These are phyloP conservation scores for Drosophila multiciliata DNA, from an alignment of 2,888 invertebrate genomes.

Conservation along the genomic window DNA sequence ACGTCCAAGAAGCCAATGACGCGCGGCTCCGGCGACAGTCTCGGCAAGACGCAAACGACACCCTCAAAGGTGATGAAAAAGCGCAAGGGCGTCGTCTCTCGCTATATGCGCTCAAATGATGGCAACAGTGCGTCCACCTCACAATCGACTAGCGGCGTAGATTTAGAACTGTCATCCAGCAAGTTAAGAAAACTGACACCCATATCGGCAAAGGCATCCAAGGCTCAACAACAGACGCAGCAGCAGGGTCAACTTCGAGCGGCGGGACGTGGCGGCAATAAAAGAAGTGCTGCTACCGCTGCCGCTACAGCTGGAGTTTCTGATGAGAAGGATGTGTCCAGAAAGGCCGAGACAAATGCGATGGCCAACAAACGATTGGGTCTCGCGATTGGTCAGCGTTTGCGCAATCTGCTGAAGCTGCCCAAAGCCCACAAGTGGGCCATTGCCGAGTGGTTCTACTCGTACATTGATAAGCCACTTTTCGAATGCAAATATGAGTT, in stretches of 20 bases:
- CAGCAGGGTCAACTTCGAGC: conserved; percentile 4
- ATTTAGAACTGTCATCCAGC: conserved; percentile 25
- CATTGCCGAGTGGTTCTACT: conserved; percentile 99
- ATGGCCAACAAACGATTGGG: conserved; percentile 93
- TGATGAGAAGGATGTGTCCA: conserved; percentile 42
- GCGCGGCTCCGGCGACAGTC: conserved; percentile 47
- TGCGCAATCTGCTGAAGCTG: conserved; percentile 96
- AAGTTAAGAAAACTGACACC: conserved; percentile 25
- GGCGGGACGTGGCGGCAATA: conserved; percentile 15
- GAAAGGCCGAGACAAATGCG: conserved; percentile 85
- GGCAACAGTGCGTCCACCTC: conserved; percentile 40
- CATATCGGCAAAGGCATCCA: conserved; percentile 26
- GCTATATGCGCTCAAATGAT: conserved; percentile 84
- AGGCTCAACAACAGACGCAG: conserved; percentile 16
- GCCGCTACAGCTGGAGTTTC: conserved; percentile 19
- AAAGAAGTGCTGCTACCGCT: conserved; percentile 31
- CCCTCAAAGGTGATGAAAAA: conserved; percentile 85
- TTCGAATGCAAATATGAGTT: conserved; percentile 94
- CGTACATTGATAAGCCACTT: conserved; percentile 97
- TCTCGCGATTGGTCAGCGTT: conserved; percentile 94
- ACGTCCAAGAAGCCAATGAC: conserved; percentile 84
- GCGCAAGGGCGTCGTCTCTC: conserved; percentile 84
- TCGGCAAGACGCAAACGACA: conserved; percentile 69
- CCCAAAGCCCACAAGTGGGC: conserved; percentile 99
- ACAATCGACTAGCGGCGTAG: conserved; percentile 13